Base-by-base conservation (phyloP, 1,140 invertebrate species). In the Aphelenchoides avenae region DNA sequence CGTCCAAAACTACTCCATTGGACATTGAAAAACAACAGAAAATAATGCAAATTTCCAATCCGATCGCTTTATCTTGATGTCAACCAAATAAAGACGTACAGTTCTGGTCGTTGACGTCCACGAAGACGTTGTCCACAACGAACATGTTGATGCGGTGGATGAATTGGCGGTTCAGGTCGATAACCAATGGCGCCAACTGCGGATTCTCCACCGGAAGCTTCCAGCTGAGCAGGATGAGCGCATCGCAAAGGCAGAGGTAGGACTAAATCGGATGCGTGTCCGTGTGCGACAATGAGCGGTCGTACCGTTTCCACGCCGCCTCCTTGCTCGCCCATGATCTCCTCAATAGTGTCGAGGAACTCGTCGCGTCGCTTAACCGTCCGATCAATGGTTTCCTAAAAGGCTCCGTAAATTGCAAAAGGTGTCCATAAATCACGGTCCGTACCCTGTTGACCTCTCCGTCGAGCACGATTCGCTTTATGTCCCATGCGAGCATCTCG, bases 141-240 rank as follows among this genome's bases (percentile, higher is more conserved):
- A 67, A 75, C 3, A 44, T 49, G 13, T 50, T 66, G 9, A 76
- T 44, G 7, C 46, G 39, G 13, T 54, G 30, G 3, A 52, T 57
- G 13, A 57, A 64, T 15, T 55, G 64, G 13, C 20, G 13, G 37
- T 66, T 58, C 9, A 57, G 30, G 4, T 66, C 54, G 3, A 70
- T 13, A 1, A 52, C 31, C 22, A 73, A 29, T 3, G 39, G 33
- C n/a, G 55, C 20, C 1, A 51, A 76, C 43, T 66, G 54, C 5
- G 70, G 61, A 57, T 75, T 73, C 15, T 85, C 83, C 29, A 80
- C 80, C 22, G 82, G 81, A 47, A 94, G 76, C 70, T 93, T 87
- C 76, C 87, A 87, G 64, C 89, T 91, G 81, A 96, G 97, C 47
- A 93, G 83, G n/a, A 98, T 86, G 27, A 97, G 80, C 56, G 92